phyloP scores from a whole-genome alignment of 2,113 vertebrate species.

The Leiothrix lutea region DNA sequence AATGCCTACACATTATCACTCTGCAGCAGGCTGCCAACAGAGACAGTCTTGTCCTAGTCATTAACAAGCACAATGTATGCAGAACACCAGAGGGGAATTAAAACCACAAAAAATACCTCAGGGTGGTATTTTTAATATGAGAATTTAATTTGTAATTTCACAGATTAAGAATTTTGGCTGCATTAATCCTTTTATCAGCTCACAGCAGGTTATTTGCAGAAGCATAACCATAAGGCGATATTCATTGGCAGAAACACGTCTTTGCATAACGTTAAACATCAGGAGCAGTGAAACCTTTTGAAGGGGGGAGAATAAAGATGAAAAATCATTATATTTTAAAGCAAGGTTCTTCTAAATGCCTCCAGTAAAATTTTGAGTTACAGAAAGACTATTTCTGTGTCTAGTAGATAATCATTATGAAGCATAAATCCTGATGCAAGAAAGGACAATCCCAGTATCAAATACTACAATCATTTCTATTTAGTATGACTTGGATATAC shows the following conservation, averaged over 20 bases:
- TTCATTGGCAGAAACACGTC: conserved; percentile 85
- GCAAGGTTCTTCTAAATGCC: conserved; percentile 82
- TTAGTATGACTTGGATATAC: conserved; percentile 57
- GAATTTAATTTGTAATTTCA: conserved; percentile 94
- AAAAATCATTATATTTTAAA: conserved; percentile 87
- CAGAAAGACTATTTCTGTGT: conserved; percentile 80
- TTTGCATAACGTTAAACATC: conserved; percentile 85
- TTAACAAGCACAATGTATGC: conserved; percentile 86
- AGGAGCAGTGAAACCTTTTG: conserved; percentile 83
- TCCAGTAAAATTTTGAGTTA: conserved; percentile 79
- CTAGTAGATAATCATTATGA: conserved; percentile 82
- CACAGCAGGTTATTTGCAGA: conserved; percentile 93
- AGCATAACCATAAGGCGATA: conserved; percentile 85
- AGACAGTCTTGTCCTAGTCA: conserved; percentile 82
- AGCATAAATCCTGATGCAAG: conserved; percentile 72
- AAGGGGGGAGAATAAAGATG: conserved; percentile 86
- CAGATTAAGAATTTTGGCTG: conserved; percentile 91
- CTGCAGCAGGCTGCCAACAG: conserved; percentile 78
- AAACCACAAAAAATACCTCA: conserved; percentile 89
- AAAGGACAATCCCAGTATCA: conserved; percentile 70
- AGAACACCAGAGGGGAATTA: conserved; percentile 88
- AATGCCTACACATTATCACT: conserved; percentile 85
- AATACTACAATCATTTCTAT: conserved; percentile 68
- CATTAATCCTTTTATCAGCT: conserved; percentile 99
- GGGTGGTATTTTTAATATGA: conserved; percentile 91